Conservation (phyloP, 2,113 vertebrate species). For the Mirza zaza region DNA sequence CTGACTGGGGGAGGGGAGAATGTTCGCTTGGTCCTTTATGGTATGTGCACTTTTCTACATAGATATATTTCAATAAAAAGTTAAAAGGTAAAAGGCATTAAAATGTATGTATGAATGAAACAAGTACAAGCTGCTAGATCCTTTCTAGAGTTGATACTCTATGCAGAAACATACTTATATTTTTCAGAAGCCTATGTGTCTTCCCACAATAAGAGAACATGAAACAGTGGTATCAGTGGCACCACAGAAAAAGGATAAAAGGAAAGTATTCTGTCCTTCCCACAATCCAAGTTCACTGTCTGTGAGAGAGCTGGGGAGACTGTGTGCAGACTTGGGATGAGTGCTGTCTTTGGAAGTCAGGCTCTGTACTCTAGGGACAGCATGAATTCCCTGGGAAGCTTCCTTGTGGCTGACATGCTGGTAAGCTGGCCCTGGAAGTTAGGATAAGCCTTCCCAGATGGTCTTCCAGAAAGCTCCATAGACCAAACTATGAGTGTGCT, state of each 20-base stretch:
- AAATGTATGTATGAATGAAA: background rate
- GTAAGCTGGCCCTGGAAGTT: background rate
- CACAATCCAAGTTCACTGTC: background rate
- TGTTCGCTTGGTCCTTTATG: background rate
- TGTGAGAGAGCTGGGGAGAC: background rate
- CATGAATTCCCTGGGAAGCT: background rate
- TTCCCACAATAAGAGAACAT: background rate
- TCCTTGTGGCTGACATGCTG: background rate
- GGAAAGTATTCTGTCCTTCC: background rate
- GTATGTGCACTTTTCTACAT: background rate
- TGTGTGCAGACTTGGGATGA: background rate
- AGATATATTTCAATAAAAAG: background rate
- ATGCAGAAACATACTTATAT: background rate
- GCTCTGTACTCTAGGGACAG: background rate
- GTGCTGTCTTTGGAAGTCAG: background rate
- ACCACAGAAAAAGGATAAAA: background rate
- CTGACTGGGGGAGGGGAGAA: background rate
- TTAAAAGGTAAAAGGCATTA: background rate
- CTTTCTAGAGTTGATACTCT: background rate
- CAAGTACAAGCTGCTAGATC: background rate
- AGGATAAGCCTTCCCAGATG: background rate
- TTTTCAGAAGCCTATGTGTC: background rate
- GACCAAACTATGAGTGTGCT: background rate
- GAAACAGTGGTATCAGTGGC: background rate
- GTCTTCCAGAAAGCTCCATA: background rate